Evolutionary conservation across 2,888 invertebrate species (phyloP).

Genomic region (Phalera bucephala): DNA sequence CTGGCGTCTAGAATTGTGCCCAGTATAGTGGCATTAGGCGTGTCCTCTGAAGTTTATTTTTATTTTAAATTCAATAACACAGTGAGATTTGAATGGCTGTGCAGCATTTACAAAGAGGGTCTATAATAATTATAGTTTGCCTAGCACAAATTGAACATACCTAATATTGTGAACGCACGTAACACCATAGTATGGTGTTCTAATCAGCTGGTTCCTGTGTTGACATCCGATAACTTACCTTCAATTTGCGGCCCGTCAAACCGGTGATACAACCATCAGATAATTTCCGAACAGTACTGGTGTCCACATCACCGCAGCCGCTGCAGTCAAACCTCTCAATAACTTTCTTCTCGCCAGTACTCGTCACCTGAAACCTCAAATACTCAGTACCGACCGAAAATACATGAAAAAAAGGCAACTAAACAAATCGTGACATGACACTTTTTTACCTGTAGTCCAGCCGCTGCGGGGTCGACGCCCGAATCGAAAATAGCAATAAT

Average conservation of each 20-base stretch:
- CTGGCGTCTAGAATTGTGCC: too few species aligned
- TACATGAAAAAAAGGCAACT: slow-evolving; percentile 42
- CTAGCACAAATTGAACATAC: too few species aligned
- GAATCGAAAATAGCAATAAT: slow-evolving; percentile 98
- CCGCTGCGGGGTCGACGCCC: slow-evolving; percentile 98
- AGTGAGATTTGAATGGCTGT: too few species aligned
- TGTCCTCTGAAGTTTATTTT: too few species aligned
- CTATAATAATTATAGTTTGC: too few species aligned
- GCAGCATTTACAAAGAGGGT: too few species aligned
- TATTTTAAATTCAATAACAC: too few species aligned
- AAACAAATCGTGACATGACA: slow-evolving; percentile 76
- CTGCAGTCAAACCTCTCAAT: slow-evolving; percentile 97
- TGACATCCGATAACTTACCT: slow-evolving; percentile 80
- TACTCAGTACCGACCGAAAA: slow-evolving; percentile 30
- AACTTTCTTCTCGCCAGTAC: slow-evolving; percentile 95
- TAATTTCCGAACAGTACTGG: slow-evolving; percentile 83
- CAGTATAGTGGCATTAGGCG: too few species aligned
- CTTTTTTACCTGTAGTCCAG: slow-evolving; percentile 92
- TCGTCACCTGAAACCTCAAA: slow-evolving; percentile 86
- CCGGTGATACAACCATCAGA: slow-evolving; percentile 90
- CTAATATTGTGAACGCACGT: too few species aligned
- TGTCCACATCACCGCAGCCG: slow-evolving; percentile 98
- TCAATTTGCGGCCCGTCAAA: slow-evolving; percentile 93
- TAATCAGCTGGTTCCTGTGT: neutral
- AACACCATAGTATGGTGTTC: too few species aligned